These are phyloP conservation scores for Cheilosia urbana DNA, from an alignment of 2,888 invertebrate genomes.

Conservation along the genomic window DNA sequence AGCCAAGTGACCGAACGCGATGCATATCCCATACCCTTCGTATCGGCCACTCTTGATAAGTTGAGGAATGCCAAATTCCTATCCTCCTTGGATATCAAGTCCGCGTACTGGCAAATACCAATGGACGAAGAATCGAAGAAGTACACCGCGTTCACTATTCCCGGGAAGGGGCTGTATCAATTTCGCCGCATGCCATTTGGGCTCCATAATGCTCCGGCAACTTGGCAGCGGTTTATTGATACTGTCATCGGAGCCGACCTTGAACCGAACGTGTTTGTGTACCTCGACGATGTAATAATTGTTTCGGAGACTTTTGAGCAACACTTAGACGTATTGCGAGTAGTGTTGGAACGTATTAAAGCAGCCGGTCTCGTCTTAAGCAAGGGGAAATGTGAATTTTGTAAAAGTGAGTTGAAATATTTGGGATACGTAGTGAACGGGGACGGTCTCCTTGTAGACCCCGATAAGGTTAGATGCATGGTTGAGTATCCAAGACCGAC, in stretches of 20 bases:
- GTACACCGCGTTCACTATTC: no score
- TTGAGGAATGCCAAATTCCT: slow-evolving; percentile 27
- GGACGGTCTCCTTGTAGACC: slow-evolving; percentile 36
- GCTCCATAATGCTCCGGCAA: slow-evolving; percentile 40
- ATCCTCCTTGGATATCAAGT: slow-evolving; percentile 18
- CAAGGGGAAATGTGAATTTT: slow-evolving; percentile 44
- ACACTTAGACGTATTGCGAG: neutral
- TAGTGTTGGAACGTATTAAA: neutral
- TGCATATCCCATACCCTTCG: slow-evolving; percentile 9
- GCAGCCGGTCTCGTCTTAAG: slow-evolving; percentile 23
- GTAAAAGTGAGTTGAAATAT: slow-evolving; percentile 34
- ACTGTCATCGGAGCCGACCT: slow-evolving; percentile 23
- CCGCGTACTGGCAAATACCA: slow-evolving; percentile 25
- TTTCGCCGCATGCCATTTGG: slow-evolving; percentile 14
- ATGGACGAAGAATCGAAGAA: slow-evolving; percentile 7
- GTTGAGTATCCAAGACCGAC: slow-evolving; percentile 38
- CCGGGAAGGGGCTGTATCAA: slow-evolving; percentile 39
- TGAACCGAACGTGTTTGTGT: slow-evolving; percentile 35
- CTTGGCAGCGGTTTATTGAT: slow-evolving; percentile 56
- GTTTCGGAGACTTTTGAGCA: slow-evolving; percentile 13
- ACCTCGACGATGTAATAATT: slow-evolving; percentile 44
- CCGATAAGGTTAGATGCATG: slow-evolving; percentile 49
- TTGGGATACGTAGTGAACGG: slow-evolving; percentile 49
- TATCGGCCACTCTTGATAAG: slow-evolving; percentile 18
- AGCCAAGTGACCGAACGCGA: slow-evolving; percentile 30